Conservation (phyloP, 1,140 invertebrate genomes). For the Adoxophyes honmai region DNA sequence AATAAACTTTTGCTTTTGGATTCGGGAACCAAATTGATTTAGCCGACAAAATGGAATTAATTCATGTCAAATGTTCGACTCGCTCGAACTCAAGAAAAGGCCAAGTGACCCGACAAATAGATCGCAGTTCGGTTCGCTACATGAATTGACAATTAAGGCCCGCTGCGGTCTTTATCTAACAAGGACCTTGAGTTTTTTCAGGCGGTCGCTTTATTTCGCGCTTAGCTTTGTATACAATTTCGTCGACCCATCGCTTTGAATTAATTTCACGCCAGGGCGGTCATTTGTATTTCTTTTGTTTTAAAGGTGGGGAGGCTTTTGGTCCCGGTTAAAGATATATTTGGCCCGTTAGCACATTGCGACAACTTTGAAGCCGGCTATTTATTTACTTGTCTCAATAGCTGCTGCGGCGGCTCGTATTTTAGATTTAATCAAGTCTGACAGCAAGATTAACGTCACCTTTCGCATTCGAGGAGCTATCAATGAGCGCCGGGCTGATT, state of each 20-base stretch:
- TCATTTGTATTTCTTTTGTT: constrained; percentile 59
- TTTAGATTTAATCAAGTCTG: constrained; percentile 65
- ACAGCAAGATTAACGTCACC: constrained; percentile 57
- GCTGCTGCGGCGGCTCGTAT: constrained; percentile 47
- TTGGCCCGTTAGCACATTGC: constrained; percentile 45
- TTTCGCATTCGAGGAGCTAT: constrained; percentile 41
- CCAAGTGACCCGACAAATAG: constrained; percentile 12
- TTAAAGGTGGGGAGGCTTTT: constrained; percentile 42
- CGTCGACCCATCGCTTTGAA: constrained; percentile 50
- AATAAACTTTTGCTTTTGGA: neutral
- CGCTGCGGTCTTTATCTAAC: constrained; percentile 44
- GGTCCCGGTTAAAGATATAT: constrained; percentile 48
- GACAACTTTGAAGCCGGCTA: constrained; percentile 51
- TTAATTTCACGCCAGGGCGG: constrained; percentile 53
- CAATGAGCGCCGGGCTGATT: constrained; percentile 26
- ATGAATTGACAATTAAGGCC: constrained; percentile 18
- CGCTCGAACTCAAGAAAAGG: neutral
- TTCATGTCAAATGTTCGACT: neutral
- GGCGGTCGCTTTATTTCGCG: constrained; percentile 48
- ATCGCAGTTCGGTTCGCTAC: constrained; percentile 14
- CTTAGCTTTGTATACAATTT: constrained; percentile 59
- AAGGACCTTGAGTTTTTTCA: constrained; percentile 45
- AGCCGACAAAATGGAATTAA: neutral
- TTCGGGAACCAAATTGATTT: neutral
- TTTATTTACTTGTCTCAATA: constrained; percentile 60